Base-by-base conservation (phyloP, 2,888 invertebrate genomes). In the Micoletzkya japonica region DNA sequence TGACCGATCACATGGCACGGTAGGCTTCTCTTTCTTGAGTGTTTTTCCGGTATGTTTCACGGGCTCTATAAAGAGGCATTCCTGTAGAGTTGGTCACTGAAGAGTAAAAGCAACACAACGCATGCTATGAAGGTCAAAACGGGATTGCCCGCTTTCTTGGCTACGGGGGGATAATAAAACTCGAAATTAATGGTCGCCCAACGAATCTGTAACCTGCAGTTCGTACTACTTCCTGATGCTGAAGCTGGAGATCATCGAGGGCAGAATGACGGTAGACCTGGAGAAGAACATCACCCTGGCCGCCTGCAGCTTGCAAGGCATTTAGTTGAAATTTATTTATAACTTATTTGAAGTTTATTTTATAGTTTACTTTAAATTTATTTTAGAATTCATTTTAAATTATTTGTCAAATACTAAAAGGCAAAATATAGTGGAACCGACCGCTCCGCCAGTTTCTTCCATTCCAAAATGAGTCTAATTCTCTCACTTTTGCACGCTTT, bases 171-270 rank as follows among this genome's bases (percentile, higher is more conserved):
- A n/a, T n/a, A n/a, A n/a, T n/a, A n/a, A n/a, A n/a, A n/a, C n/a
- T n/a, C n/a, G n/a, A n/a, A n/a, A n/a, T n/a, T n/a, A n/a, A 63
- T 36, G 34, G 24, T 67, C 17, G 26, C 30, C 6, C 34, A 10
- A 14, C 14, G 10, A 36, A 28, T 20, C 37, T 14, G 20, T 10
- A n/a, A n/a, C n/a, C n/a, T n/a, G n/a, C 81, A 90, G 91, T 83
- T 94, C 95, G 87, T 94, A 96, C 86, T 97, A 95, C 87, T 97
- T 95, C 87, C 89, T 95, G 63, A 95, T 97, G 88, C 88, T 96
- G 69, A 96, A 96, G 87, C 92, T 91, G 86, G 95, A 97, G 88
- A 91, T 97, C 71, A 90, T 95, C 68, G 95, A 96, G 87, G 95
- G 95, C 2, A 90, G 92, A 80, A 91, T 95, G 67, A 56, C 72